Evolutionary conservation across 2,888 invertebrate genomes (phyloP), one percentile per base, ranked within the genome.

Genomic region (Dolichomitus sp.): DNA sequence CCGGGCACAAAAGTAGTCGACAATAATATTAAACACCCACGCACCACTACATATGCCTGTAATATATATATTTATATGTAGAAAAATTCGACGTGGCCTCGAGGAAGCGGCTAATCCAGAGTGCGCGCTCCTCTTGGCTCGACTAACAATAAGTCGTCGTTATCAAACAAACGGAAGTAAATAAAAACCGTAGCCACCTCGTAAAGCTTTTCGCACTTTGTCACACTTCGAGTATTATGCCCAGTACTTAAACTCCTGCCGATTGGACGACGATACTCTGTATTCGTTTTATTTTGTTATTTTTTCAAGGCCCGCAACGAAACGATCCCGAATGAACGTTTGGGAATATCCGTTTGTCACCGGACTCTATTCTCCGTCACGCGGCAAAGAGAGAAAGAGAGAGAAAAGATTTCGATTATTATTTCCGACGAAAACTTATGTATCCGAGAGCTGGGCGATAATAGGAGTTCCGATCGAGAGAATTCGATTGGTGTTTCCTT

Each of bases 31-130:
- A 63, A 61, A 82, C 78, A 75, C 68, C 70, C 83, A 85, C 37
- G 48, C 73, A 68, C 81, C 57, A 63, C 65, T 68, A 27, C 42
- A 80, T 61, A 33, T 12, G 17, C 45, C 23, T 23, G 2, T 23
- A 27, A 2, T 19, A 14, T 45, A 63, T 63, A 63, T 72, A 19
- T 63, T 40, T 66, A 72, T 42, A 45, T 17, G 37, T 61, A 27
- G 11, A 30, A 50, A 77, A 63, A 77, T 27, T 74, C 80, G 70
- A 70, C 50, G 69, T 72, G 81, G 80, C 85, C 79, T 84, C 79
- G 86, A 86, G 81, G 85, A 89, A 91, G 91, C 90, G 91, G 91
- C 91, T 91, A 91, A 91, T 91, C 91, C 91, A 89, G 89, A 86
- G 88, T 80, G 90, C 90, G 91, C 91, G 90, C 91, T 89, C 91